phyloP scores from a whole-genome alignment of 2,113 vertebrate genomes.

The Scomber colias region DNA sequence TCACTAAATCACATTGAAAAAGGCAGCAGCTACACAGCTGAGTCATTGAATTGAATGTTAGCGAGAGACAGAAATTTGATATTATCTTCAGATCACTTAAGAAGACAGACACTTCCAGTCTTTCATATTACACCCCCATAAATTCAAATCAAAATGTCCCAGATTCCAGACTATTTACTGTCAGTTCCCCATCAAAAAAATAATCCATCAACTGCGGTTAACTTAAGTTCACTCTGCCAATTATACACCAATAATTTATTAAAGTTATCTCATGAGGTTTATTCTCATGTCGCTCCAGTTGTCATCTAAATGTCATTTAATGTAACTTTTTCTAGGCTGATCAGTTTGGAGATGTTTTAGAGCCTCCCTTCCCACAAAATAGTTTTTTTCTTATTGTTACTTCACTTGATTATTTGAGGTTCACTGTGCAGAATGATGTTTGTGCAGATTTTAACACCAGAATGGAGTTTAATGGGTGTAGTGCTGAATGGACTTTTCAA shows the following conservation, averaged over 20 bases:
- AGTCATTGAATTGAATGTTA: slow-evolving; percentile 4
- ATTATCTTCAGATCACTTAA: neutral
- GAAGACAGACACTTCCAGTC: neutral
- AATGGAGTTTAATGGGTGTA: too few relatives aligned
- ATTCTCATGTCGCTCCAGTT: neutral
- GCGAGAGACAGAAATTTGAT: neutral
- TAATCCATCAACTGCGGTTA: neutral
- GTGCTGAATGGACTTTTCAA: too few relatives aligned
- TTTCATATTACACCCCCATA: slow-evolving; percentile 2
- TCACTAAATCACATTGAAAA: slow-evolving; percentile 4
- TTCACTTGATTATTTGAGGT: too few relatives aligned
- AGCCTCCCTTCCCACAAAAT: too few relatives aligned
- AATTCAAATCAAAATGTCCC: slow-evolving; percentile 15
- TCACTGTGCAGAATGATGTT: too few relatives aligned
- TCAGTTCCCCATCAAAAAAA: neutral
- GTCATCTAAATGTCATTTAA: slow-evolving; percentile 14
- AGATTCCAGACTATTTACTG: slow-evolving; percentile 13
- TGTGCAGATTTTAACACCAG: too few relatives aligned
- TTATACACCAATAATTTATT: neutral
- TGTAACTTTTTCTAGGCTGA: neutral
- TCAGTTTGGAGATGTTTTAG: neutral
- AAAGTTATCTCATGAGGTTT: neutral
- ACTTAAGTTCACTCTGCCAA: neutral
- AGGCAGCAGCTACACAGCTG: neutral
- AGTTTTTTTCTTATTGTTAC: too few relatives aligned